Evolutionary conservation across 1,140 invertebrate species (phyloP).

Genomic region (Trachelipus rathkii): DNA sequence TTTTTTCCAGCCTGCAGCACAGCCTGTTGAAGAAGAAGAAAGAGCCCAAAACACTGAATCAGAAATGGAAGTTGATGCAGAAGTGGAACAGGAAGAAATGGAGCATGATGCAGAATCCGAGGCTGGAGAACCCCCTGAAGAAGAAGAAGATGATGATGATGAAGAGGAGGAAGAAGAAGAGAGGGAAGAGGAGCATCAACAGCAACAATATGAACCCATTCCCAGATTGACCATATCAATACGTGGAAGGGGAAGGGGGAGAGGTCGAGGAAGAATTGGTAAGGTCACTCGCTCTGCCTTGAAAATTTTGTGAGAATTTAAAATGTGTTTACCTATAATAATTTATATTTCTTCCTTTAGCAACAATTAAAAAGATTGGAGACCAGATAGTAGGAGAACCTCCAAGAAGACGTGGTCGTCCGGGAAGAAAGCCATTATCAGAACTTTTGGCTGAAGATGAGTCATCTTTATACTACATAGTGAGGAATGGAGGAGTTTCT

Average conservation of each 20-base stretch:
- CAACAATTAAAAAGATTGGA: conserved; percentile 43
- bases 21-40: conserved; percentile 26
- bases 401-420: conserved; percentile 33
- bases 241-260: conserved; percentile 42
- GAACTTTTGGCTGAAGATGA: conserved; percentile 61
- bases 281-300: neutral
- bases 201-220: conserved; percentile 45
- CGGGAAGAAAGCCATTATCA: conserved; percentile 39
- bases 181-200: conserved; percentile 27
- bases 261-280: conserved; percentile 46
- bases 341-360: conserved; percentile 19
- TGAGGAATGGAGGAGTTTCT: conserved; percentile 70
- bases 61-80: conserved; percentile 19
- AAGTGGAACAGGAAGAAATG: conserved; percentile 31
- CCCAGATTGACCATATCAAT: conserved; percentile 45
- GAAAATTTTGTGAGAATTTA: no score
- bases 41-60: conserved; percentile 12
- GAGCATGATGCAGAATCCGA: conserved; percentile 38
- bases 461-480: conserved; percentile 72
- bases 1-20: conserved; percentile 6
- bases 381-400: conserved; percentile 39
- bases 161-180: conserved; percentile 38
- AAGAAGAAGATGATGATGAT: conserved; percentile 38
- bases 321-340: neutral
- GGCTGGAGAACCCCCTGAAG: conserved; percentile 25